phyloP scores from a whole-genome alignment of 2,113 vertebrate species.

The Melanocharis versteri region DNA sequence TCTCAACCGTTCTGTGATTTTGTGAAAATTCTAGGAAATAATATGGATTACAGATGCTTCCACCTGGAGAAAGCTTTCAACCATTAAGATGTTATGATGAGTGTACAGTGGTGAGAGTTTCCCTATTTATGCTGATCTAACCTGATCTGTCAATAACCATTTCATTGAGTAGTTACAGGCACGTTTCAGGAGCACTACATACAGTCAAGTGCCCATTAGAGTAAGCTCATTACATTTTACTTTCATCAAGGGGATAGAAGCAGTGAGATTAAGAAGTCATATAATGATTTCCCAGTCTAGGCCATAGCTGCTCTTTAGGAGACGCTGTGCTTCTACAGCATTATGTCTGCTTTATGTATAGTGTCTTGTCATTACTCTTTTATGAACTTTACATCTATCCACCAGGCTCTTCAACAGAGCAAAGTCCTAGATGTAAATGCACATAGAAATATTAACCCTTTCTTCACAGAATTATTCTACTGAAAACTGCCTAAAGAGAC shows the following conservation, averaged over 20 bases:
- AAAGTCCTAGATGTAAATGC: not conserved
- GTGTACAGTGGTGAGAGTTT: not conserved
- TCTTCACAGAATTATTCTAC: not conserved
- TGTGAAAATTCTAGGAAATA: not conserved
- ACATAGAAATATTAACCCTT: not conserved
- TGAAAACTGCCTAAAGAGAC: not conserved
- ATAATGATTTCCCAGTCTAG: conserved; percentile 13
- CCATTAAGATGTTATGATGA: not conserved
- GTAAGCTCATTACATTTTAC: conserved; percentile 2
- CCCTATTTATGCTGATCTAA: not conserved
- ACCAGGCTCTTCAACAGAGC: not conserved
- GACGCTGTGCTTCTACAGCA: not conserved
- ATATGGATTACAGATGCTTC: not conserved
- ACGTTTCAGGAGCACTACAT: not conserved
- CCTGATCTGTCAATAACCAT: not conserved
- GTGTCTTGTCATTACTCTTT: conserved; percentile 8
- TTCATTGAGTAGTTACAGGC: not conserved
- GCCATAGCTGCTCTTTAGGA: not conserved
- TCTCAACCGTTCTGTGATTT: not conserved
- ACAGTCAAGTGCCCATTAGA: conserved; percentile 18
- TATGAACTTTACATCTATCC: not conserved
- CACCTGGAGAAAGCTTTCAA: not conserved
- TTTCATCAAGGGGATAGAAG: not conserved
- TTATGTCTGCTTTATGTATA: not conserved
- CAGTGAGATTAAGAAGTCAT: not conserved